Conservation (phyloP, 2,797 vertebrate genomes). For the Pelobates cultripes region DNA sequence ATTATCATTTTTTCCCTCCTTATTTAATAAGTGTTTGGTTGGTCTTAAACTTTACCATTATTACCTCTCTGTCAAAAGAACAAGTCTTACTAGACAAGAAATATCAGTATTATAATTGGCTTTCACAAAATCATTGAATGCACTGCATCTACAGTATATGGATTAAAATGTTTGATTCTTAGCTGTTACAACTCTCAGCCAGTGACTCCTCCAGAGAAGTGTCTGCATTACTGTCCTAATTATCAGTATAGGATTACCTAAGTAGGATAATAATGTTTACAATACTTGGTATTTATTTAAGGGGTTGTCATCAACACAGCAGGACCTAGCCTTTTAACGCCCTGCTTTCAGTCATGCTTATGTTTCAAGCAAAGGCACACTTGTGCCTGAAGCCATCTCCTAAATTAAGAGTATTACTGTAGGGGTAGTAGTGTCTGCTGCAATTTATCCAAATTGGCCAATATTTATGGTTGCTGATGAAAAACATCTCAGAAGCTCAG, state of each 20-base stretch:
- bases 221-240: neutral
- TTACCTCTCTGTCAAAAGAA: no score
- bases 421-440: neutral
- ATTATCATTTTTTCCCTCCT: no score
- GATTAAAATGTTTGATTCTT: no score
- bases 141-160: no score
- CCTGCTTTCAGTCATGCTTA: conserved; percentile 8
- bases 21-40: no score
- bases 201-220: neutral
- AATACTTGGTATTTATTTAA: neutral
- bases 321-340: conserved; percentile 10
- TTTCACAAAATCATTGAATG: no score
- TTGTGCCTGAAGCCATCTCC: conserved; percentile 13
- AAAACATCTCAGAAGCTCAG: conserved; percentile 12
- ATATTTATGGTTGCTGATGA: conserved; percentile 38
- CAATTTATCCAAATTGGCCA: conserved; percentile 39
- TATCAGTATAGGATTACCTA: neutral
- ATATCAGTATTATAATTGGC: no score
- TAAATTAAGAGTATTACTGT: neutral
- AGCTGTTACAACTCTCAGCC: neutral
- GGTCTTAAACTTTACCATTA: no score
- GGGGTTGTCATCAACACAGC: conserved; percentile 5
- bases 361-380: conserved; percentile 31
- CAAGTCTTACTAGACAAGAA: no score
- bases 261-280: neutral